Conservation (phyloP, 1,140 invertebrate species). For the Drosophila cardini region DNA sequence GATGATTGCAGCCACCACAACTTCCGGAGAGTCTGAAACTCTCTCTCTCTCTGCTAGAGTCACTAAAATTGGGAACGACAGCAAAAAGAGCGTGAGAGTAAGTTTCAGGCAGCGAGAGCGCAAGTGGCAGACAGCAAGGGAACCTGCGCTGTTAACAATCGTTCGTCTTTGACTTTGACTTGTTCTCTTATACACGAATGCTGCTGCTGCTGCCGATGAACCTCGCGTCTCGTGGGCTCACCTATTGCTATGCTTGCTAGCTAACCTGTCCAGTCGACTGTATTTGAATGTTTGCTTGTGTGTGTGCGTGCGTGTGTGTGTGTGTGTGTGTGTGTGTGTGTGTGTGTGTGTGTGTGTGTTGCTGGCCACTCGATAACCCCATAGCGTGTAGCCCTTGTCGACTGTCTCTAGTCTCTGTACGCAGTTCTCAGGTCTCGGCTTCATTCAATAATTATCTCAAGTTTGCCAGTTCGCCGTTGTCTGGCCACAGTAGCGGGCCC, state of each 20-base stretch:
- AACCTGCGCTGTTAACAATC: constrained; percentile 37
- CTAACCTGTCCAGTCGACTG: constrained; percentile 46
- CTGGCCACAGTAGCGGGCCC: constrained; percentile 35
- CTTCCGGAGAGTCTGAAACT: constrained; percentile 53
- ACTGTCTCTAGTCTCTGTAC: constrained; percentile 20
- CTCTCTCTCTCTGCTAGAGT: too few relatives aligned
- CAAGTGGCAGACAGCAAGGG: constrained; percentile 10
- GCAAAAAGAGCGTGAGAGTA: background rate
- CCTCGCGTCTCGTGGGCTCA: constrained; percentile 23
- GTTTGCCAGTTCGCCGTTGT: constrained; percentile 67
- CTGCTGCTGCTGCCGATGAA: constrained; percentile 10
- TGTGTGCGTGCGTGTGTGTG: constrained; percentile 7
- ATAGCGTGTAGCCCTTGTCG: constrained; percentile 43
- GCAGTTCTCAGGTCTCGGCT: constrained; percentile 49
- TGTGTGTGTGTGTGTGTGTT: constrained; percentile 22
- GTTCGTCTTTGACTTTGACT: background rate
- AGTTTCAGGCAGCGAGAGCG: background rate
- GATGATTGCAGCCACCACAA: constrained; percentile 59
- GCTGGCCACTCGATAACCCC: constrained; percentile 47
- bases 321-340: constrained; percentile 16
- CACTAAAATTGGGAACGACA: constrained; percentile 11
- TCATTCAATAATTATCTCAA: constrained; percentile 81
- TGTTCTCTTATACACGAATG: constrained; percentile 37
- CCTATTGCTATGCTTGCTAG: constrained; percentile 33
- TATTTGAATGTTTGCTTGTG: background rate